These are phyloP conservation scores for Chaetogeoica ovagalla DNA, from an alignment of 2,888 invertebrate genomes.

Conservation along the genomic window DNA sequence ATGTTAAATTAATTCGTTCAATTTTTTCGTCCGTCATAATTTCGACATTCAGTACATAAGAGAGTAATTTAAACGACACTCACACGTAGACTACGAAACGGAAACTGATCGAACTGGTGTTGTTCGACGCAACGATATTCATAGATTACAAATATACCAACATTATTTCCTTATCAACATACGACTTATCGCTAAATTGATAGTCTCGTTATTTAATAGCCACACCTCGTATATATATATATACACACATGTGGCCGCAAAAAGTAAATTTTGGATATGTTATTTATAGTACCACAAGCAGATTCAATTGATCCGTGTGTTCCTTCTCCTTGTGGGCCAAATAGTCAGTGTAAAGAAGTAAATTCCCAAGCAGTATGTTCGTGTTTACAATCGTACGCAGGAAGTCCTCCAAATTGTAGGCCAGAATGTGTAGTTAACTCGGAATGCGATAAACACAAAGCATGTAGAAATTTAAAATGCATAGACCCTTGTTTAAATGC, in stretches of 20 bases:
- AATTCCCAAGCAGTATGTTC: conserved; percentile 65
- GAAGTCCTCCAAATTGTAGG: conserved; percentile 65
- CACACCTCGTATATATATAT: conserved; percentile 19
- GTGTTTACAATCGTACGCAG: conserved; percentile 65
- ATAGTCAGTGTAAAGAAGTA: conserved; percentile 64
- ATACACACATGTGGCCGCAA: neutral
- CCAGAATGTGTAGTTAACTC: conserved; percentile 67
- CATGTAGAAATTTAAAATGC: conserved; percentile 68
- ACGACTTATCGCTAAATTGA: too few species aligned
- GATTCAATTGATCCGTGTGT: conserved; percentile 62
- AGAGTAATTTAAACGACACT: too few species aligned
- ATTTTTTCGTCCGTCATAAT: too few species aligned
- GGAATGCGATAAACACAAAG: conserved; percentile 64
- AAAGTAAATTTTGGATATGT: neutral
- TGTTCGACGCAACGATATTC: too few species aligned
- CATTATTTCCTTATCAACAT: too few species aligned
- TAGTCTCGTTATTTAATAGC: conserved; percentile 32
- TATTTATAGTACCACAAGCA: conserved; percentile 37
- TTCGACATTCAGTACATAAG: too few species aligned
- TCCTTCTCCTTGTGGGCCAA: conserved; percentile 65
- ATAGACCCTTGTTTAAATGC: conserved; percentile 66
- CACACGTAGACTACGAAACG: too few species aligned
- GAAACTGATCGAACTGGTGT: too few species aligned
- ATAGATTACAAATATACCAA: too few species aligned
- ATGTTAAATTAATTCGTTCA: too few species aligned